These are phyloP conservation scores for Pyrocoelia pectoralis DNA, from an alignment of 2,888 invertebrate genomes.

Conservation along the genomic window DNA sequence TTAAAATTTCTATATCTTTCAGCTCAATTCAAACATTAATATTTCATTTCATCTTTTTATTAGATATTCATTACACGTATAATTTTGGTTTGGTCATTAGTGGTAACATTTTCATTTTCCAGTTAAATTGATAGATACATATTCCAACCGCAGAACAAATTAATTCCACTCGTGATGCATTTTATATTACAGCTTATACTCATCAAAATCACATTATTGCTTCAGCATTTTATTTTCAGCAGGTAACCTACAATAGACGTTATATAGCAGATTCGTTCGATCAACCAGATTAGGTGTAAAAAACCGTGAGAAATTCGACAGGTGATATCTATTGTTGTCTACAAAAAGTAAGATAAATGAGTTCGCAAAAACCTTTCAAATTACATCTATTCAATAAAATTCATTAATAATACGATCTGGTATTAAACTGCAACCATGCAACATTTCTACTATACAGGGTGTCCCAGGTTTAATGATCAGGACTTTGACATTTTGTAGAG, in stretches of 20 bases:
- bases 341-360: constrained; percentile 33
- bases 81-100: too few species aligned
- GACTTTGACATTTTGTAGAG: too few species aligned
- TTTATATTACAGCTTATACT: constrained; percentile 22
- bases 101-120: not conserved
- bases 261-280: constrained; percentile 28
- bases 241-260: constrained; percentile 27
- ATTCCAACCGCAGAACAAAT: not conserved
- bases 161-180: constrained; percentile 21
- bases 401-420: constrained; percentile 11
- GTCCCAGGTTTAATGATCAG: too few species aligned
- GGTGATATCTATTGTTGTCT: constrained; percentile 33
- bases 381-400: too few species aligned
- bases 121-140: not conserved
- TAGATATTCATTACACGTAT: too few species aligned
- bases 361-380: constrained; percentile 14
- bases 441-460: not conserved
- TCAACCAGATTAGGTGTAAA: constrained; percentile 35
- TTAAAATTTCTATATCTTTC: too few species aligned
- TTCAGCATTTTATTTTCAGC: constrained; percentile 26
- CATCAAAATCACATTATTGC: constrained; percentile 31
- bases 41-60: too few species aligned
- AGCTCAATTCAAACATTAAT: too few species aligned
- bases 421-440: not conserved
- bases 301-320: constrained; percentile 34